Percentiles rank a stretch among this genome's conserved stretches.
Evolutionary conservation across 2,888 invertebrate genomes (phyloP).

Genomic region (Gandaritis pyraliata): DNA sequence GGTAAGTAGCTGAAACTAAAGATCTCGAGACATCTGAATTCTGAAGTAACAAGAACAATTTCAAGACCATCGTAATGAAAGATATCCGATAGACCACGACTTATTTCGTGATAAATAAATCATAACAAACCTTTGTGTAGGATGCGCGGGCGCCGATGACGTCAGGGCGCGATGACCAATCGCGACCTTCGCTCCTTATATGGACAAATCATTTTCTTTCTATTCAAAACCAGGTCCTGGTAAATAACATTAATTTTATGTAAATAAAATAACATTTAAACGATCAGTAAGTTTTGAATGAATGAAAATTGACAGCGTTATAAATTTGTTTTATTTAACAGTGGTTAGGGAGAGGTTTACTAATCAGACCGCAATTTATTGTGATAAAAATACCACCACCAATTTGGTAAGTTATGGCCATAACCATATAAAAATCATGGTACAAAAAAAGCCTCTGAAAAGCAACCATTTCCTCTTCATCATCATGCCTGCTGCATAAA

Average conservation of each 20-base stretch:
- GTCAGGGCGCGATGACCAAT: conserved; percentile 55
- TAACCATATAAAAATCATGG: too few species aligned
- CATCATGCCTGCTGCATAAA: too few species aligned
- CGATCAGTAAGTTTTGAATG: conserved; percentile 16
- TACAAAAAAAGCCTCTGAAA: too few species aligned
- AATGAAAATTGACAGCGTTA: conserved; percentile 19
- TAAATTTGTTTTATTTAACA: conserved; percentile 25
- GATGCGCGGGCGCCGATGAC: conserved; percentile 71
- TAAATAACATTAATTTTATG: conserved; percentile 21
- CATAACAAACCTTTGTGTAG: conserved; percentile 67
- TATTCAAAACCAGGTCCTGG: conserved; percentile 31
- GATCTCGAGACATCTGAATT: conserved; percentile 3
- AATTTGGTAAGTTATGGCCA: too few species aligned
- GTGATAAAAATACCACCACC: background rate
- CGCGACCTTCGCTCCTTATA: conserved; percentile 34
- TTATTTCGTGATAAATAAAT: conserved; percentile 67
- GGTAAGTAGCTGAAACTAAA: background rate
- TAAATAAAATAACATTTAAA: conserved; percentile 15
- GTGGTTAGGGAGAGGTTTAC: conserved; percentile 2
- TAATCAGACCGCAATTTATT: conserved; percentile 14
- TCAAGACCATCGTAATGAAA: conserved; percentile 27
- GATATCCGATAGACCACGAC: conserved; percentile 57
- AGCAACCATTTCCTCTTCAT: too few species aligned
- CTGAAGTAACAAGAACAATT: conserved; percentile 19
- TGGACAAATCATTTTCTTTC: conserved; percentile 32